Percentiles rank a stretch among this genome's conserved stretches.
Conservation (phyloP, 2,888 invertebrate species). For the Melanotus villosus region DNA sequence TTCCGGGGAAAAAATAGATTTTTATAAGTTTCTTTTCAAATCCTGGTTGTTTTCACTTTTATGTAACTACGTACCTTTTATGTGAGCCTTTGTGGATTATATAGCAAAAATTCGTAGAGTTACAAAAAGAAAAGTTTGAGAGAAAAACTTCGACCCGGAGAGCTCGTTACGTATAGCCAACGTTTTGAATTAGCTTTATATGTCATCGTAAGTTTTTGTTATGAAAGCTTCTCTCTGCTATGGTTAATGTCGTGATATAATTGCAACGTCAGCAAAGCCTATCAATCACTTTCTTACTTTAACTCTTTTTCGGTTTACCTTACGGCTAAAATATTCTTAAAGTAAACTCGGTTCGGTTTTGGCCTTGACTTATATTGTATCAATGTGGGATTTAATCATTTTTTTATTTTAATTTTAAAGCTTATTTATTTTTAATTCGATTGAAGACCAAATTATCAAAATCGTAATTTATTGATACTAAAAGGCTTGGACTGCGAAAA, state of each 20-base stretch:
- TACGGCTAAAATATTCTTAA: no score
- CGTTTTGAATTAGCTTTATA: constrained; percentile 11
- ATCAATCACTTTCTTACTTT: background rate
- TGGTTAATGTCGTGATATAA: background rate
- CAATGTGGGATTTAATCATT: no score
- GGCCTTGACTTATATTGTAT: no score
- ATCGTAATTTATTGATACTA: no score
- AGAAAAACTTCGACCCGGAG: background rate
- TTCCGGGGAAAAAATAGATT: no score
- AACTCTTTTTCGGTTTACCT: no score
- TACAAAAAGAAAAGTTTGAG: background rate
- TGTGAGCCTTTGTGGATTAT: background rate
- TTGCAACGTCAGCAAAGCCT: background rate
- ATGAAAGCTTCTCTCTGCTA: background rate
- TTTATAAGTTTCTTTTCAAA: background rate
- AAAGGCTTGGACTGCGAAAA: no score
- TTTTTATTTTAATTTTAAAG: no score
- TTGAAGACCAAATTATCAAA: no score
- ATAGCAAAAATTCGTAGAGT: no score
- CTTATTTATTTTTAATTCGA: no score
- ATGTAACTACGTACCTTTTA: background rate
- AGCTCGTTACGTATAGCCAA: background rate
- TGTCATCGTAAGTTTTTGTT: constrained; percentile 1
- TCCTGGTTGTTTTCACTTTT: background rate
- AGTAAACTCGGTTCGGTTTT: no score